Conservation (phyloP, 1,140 invertebrate species). For the Ceratosolen solmsi region DNA sequence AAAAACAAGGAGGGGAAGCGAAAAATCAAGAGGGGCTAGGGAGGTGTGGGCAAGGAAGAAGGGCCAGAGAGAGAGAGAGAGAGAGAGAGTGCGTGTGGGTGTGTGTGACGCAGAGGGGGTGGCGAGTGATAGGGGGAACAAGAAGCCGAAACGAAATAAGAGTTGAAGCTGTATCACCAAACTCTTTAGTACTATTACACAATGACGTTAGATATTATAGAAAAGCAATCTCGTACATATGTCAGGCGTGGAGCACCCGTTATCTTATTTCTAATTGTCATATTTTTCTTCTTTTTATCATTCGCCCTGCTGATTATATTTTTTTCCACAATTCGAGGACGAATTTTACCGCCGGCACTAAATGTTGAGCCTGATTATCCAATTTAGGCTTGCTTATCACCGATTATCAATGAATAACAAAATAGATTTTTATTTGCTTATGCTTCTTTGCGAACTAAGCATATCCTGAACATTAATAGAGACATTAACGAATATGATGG, state of each 20-base stretch:
- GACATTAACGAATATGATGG: too few relatives aligned
- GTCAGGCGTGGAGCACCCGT: constrained; percentile 32
- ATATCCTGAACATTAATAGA: too few relatives aligned
- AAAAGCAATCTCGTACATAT: constrained; percentile 21
- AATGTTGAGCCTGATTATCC: constrained; percentile 30
- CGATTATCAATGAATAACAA: background rate
- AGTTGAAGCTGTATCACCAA: background rate
- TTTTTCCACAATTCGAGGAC: constrained; percentile 49
- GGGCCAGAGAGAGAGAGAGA: background rate
- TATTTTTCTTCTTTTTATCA: constrained; percentile 51
- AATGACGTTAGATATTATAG: constrained; percentile 6
- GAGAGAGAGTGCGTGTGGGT: background rate
- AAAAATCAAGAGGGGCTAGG: background rate
- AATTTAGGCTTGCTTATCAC: background rate
- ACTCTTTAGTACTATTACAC: background rate
- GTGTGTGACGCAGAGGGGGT: background rate
- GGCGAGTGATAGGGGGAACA: background rate
- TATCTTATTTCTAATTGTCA: constrained; percentile 45
- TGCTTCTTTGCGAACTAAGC: too few relatives aligned
- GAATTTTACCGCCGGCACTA: constrained; percentile 38
- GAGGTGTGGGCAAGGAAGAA: background rate
- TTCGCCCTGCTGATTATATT: constrained; percentile 53
- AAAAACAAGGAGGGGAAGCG: background rate
- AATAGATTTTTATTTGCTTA: constrained; percentile 61
- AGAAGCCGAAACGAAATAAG: too few relatives aligned